Base-by-base conservation (phyloP, 2,113 vertebrate genomes). In the Agapornis roseicollis region DNA sequence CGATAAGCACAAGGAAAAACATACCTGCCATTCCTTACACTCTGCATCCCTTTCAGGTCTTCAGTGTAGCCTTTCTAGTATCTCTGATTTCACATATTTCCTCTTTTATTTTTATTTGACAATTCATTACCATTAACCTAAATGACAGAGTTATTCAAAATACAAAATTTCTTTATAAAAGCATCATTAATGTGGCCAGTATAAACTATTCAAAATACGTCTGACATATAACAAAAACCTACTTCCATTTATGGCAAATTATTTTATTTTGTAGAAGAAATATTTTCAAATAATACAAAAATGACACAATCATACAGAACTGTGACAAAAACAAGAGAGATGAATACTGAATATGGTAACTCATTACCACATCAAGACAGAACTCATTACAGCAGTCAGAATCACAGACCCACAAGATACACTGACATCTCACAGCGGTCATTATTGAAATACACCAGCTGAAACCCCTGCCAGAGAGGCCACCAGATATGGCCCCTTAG, bases 261-360 rank as follows among this genome's bases (percentile, higher is more conserved):
- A 96, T 97, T 98, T 98, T 98, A 98, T 98, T 98, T 98, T 92
- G 88, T 97, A 98, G 97, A 97, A 98, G 98, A 97, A 97, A 97
- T 98, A 97, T 72, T 97, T 97, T 97, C 96, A 97, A 98, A 98
- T 96, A 93, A 97, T 98, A 98, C 97, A 98, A 97, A 97, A 96
- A 97, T 95, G 97, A 97, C 97, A 97, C 89, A 96, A 97, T 97
- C 89, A 94, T 96, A 97, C 94, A 97, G 95, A 97, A 97, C 95
- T 93, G 95, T 94, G 97, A 98, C 98, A 97, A 97, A 95, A 97
- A 94, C 93, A 96, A 97, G 92, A 97, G 97, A 98, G 97, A 98
- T 98, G 98, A 98, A 98, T 96, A 97, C 97, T 97, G 97, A 97
- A 85, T 86, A 94, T 74, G 80, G 81, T 94, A 97, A 96, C 83